Evolutionary conservation across 1,140 invertebrate species (phyloP), one percentile per base, ranked within the genome.

Genomic region (Prorops nasuta): DNA sequence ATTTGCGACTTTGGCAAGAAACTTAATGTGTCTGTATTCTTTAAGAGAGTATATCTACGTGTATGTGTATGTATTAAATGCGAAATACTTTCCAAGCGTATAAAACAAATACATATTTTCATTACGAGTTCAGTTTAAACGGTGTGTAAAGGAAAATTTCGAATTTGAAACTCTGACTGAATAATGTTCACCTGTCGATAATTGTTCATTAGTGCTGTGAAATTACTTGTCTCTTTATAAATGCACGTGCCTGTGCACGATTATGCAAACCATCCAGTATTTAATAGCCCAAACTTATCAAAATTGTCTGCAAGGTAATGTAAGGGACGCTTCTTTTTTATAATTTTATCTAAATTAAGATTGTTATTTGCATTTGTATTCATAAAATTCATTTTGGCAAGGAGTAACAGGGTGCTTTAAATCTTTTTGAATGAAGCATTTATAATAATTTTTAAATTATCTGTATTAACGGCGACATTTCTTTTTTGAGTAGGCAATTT

Each of bases 151-250:
- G 8, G 14, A 9, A 40, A 37, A 22, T 43, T 24, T 44, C n/a
- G 21, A 40, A 43, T 32, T n/a, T 8, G 10, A 28, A 28, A 49
- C 52, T 37, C 12, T 59, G 24, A 45, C 21, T 41, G 21, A 52
- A 44, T n/a, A 46, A 53, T 45, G 51, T 34, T 56, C 32, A 49
- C 41, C 45, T 39, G 37, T 34, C 17, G 12, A 44, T 41, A 48
- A 53, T 60, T 35, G 49, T 61, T 61, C 43, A 43, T 62, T 62
- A 60, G 58, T 62, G 58, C 41, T 60, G 59, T 62, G 58, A 62
- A 58, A 57, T 60, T 40, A 53, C 10, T 31, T 39, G 21, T 60
- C 44, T 60, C 44, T 22, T n/a, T 35, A 4, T 35, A 9, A 4
- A 4, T 35, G 34, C 4, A 15, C 14, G 7, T 35, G 14, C 14